These are phyloP conservation scores for Hipposideros armiger DNA, from an alignment of 2,113 vertebrate genomes.

Conservation along the genomic window DNA sequence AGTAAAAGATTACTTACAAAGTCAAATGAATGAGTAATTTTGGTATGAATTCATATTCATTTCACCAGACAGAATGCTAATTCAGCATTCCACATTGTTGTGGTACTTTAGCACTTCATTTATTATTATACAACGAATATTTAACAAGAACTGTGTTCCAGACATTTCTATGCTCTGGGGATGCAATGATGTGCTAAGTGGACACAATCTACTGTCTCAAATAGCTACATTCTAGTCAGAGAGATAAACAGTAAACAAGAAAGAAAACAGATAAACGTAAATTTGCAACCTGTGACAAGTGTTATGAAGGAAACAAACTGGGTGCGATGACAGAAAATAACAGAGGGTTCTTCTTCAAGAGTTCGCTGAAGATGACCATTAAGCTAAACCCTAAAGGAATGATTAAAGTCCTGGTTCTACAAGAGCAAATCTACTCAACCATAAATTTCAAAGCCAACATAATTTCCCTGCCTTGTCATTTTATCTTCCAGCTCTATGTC, in stretches of 20 bases:
- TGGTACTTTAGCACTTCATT: not conserved
- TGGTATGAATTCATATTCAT: not conserved
- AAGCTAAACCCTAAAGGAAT: constrained; percentile 37
- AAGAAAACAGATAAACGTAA: not conserved
- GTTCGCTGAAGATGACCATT: not conserved
- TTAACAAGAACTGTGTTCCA: not conserved
- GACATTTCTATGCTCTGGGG: not conserved
- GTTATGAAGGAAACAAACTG: not conserved
- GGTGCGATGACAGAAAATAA: not conserved
- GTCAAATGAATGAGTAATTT: not conserved
- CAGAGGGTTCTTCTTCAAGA: not conserved
- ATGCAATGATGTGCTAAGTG: not conserved
- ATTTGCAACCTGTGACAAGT: not conserved
- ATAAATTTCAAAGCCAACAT: constrained; percentile 48
- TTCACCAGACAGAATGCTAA: not conserved
- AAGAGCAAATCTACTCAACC: not conserved
- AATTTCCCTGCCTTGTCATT: constrained; percentile 57
- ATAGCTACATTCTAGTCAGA: not conserved
- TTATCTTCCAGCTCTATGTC: not conserved
- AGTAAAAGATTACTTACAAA: constrained; percentile 40
- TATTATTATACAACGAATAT: constrained; percentile 10
- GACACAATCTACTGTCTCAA: not conserved
- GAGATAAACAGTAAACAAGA: not conserved
- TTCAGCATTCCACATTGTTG: not conserved
- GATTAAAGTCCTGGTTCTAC: not conserved